Conservation (phyloP, 1,140 invertebrate genomes). For the Rhagoletis pomonella region DNA sequence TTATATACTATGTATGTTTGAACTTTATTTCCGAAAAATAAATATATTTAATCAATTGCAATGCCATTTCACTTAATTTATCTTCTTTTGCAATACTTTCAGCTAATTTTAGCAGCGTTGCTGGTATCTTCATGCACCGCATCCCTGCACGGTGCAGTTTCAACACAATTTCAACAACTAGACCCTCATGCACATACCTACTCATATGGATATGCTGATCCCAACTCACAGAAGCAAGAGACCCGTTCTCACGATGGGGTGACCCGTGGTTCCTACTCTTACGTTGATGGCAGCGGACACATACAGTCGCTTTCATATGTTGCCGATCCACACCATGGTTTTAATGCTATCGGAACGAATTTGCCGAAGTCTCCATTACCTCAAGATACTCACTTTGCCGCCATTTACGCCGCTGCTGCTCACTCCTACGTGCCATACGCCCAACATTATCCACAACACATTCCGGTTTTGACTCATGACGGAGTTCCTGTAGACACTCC, state of each 20-base stretch:
- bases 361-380: conserved; percentile 75
- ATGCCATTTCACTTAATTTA: not conserved
- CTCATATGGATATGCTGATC: conserved; percentile 81
- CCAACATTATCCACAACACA: conserved; percentile 58
- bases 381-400: conserved; percentile 59
- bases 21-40: too few species aligned
- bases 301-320: conserved; percentile 81
- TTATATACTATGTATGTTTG: too few species aligned
- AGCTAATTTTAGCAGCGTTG: conserved; percentile 69
- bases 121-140: conserved; percentile 71
- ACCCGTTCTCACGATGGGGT: conserved; percentile 79
- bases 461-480: conserved; percentile 68
- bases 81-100: conserved; percentile 33
- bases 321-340: conserved; percentile 80
- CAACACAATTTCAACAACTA: conserved; percentile 78
- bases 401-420: conserved; percentile 62
- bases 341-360: conserved; percentile 80
- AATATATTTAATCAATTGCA: too few species aligned
- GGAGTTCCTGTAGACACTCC: conserved; percentile 76
- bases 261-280: conserved; percentile 82
- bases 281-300: conserved; percentile 81
- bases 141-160: conserved; percentile 71
- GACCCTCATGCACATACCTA: conserved; percentile 79
- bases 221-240: conserved; percentile 80
- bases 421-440: conserved; percentile 58